Conservation (phyloP, 2,113 vertebrate species). For the Loxodonta africana region DNA sequence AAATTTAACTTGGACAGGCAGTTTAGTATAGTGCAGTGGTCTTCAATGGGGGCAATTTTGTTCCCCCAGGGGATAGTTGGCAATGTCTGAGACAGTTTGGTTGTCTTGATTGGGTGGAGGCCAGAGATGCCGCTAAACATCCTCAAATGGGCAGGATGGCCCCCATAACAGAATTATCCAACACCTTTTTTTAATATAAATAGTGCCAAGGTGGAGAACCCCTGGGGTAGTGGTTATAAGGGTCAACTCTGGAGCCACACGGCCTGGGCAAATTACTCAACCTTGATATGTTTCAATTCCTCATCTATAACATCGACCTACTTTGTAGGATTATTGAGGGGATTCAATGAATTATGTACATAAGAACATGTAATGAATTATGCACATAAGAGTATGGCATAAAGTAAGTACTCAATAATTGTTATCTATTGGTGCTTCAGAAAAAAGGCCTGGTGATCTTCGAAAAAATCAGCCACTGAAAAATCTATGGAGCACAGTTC, state of each 20-base stretch:
- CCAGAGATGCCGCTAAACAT: background rate
- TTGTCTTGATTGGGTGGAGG: background rate
- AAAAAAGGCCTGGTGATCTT: background rate
- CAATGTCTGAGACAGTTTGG: background rate
- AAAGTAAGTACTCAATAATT: no score
- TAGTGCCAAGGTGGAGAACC: background rate
- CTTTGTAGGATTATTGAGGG: background rate
- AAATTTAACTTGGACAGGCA: background rate
- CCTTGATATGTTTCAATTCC: background rate
- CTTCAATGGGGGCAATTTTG: background rate
- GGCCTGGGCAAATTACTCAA: background rate
- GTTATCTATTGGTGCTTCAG: background rate
- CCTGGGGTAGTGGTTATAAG: background rate
- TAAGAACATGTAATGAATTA: background rate
- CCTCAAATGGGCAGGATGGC: background rate
- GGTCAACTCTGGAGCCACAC: background rate
- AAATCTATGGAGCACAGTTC: background rate
- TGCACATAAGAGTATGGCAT: background rate
- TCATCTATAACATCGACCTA: background rate
- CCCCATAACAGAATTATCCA: background rate
- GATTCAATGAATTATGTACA: background rate
- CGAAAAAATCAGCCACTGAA: background rate
- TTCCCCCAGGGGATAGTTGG: background rate
- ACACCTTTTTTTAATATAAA: background rate
- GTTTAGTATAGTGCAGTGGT: background rate